These are phyloP conservation scores for Siniperca obscura DNA, from an alignment of 2,797 vertebrate species.

Conservation along the genomic window DNA sequence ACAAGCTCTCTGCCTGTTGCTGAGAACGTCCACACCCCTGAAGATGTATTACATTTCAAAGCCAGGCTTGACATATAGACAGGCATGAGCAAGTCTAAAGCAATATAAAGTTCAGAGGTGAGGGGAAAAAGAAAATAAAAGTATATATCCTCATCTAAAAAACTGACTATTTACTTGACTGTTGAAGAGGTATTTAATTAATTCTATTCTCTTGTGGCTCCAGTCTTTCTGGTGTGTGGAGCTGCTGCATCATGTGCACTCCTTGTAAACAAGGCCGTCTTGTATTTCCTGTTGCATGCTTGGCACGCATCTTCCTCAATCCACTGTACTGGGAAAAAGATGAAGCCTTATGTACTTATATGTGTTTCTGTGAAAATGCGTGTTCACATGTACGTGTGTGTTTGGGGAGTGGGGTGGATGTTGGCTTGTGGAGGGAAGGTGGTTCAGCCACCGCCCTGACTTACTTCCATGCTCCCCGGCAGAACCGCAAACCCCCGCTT, in stretches of 20 bases:
- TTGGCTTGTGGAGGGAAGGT: conserved; percentile 76
- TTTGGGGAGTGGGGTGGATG: conserved; percentile 72
- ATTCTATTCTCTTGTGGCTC: conserved; percentile 55
- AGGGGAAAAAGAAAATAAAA: conserved; percentile 39
- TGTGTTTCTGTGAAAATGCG: conserved; percentile 36
- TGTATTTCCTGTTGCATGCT: conserved; percentile 80
- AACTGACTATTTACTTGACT: conserved; percentile 32
- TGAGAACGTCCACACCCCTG: conserved; percentile 56
- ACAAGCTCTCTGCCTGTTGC: conserved; percentile 50
- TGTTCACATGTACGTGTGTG: conserved; percentile 52
- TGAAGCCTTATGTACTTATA: not conserved
- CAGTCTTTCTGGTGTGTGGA: conserved; percentile 58
- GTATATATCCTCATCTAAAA: conserved; percentile 33
- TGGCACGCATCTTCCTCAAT: conserved; percentile 58
- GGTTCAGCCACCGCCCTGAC: conserved; percentile 85
- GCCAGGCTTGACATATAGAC: conserved; percentile 60
- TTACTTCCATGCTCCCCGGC: conserved; percentile 86
- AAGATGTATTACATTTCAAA: conserved; percentile 79
- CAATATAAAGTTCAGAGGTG: conserved; percentile 42
- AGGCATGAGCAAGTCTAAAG: conserved; percentile 69
- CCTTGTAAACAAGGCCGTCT: conserved; percentile 78
- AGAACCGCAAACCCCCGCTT: conserved; percentile 76
- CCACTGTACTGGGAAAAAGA: conserved; percentile 27
- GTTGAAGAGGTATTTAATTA: conserved; percentile 63
- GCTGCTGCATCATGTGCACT: conserved; percentile 56